These are phyloP conservation scores for Cylindroiulus punctatus DNA, from an alignment of 2,888 invertebrate species.

Conservation along the genomic window DNA sequence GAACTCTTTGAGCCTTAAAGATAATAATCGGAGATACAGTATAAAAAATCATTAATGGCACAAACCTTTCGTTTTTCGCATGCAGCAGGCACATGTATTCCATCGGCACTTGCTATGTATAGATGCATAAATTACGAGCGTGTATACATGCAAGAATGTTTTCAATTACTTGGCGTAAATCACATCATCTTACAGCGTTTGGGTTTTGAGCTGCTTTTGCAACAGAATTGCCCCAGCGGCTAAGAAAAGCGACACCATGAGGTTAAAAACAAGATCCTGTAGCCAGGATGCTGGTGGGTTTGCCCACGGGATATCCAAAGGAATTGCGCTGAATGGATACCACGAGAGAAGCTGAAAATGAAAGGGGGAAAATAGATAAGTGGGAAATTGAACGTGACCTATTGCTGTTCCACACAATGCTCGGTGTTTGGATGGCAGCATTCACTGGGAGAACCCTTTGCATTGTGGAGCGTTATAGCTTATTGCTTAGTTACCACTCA, in stretches of 20 bases:
- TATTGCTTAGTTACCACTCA: slow-evolving; percentile 45
- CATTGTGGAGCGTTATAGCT: slow-evolving; percentile 30
- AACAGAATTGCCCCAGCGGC: not conserved
- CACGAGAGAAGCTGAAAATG: slow-evolving; percentile 27
- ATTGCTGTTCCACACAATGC: not conserved
- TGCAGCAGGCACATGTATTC: not conserved
- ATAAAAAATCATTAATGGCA: not conserved
- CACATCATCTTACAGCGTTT: not conserved
- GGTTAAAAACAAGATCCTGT: slow-evolving; percentile 1
- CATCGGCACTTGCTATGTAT: not conserved
- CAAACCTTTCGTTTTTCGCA: not conserved
- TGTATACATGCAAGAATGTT: not conserved
- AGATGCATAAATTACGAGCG: not conserved
- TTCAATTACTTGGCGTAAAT: not conserved
- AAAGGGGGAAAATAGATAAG: slow-evolving; percentile 28
- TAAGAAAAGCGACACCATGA: not conserved
- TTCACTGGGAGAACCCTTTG: slow-evolving; percentile 45
- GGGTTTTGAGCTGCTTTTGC: not conserved
- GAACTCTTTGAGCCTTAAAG: too few relatives aligned
- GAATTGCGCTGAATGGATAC: slow-evolving; percentile 32
- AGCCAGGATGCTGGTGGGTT: slow-evolving; percentile 18
- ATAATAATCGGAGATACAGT: too few relatives aligned
- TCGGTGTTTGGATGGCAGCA: slow-evolving; percentile 16
- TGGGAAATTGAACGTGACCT: slow-evolving; percentile 45
- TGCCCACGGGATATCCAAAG: slow-evolving; percentile 40